Evolutionary conservation across 2,113 vertebrate genomes (phyloP), one percentile per base, ranked within the genome.

Genomic region (Pseudorectes ferrugineus): DNA sequence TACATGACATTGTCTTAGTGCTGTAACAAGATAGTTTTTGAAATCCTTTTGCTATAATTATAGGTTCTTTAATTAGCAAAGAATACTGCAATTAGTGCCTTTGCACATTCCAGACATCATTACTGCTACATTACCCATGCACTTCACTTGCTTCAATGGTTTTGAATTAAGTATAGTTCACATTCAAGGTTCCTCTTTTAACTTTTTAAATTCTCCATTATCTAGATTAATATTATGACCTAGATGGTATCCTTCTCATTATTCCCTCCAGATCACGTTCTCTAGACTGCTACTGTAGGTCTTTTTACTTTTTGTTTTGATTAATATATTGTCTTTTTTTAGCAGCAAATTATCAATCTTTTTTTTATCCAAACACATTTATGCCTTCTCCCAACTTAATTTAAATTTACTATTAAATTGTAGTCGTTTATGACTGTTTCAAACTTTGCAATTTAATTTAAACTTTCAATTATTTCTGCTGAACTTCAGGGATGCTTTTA

Each of bases 51-150:
- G 36, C 48, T 74, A 62, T 89, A 95, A 94, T 95, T 94, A 91
- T 62, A 81, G 52, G 66, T 78, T 68, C 81, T 94, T 97, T 97
- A 96, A 97, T 98, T 97, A 96, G 83, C 90, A 97, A 92, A 95
- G 94, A 96, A 95, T 40, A 51, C 24, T 54, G 77, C 83, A 96
- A 85, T 96, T 96, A 96, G 77, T 82, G 86, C 52, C 91, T 92
- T 89, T 88, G 84, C 73, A 42, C 74, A 77, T 82, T 94, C 73
- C 40, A 67, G 89, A 68, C 65, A 95, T 96, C 84, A 88, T 85
- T 93, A 82, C 85, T 84, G 68, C 84, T 92, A 81, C 67, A 91
- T 97, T 97, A 95, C 38, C 89, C 90, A 45, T 91, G 49, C 86
- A 88, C 66, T 94, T 95, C 76, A 35, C 23, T 51, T 95, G 83